phyloP scores from a whole-genome alignment of 2,888 invertebrate species.

The Hedya salicella region DNA sequence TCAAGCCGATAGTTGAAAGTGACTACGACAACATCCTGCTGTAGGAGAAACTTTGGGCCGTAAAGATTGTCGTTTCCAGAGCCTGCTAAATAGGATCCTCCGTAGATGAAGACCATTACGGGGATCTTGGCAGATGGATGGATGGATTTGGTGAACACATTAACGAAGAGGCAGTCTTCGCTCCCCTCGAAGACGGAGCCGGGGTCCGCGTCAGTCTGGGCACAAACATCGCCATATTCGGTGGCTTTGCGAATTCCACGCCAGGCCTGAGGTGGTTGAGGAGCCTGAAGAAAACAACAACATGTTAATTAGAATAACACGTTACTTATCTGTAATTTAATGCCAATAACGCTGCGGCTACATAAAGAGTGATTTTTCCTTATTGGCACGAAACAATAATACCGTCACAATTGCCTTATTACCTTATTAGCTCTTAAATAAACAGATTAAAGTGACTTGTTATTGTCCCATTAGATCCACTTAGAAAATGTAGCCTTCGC shows the following conservation, averaged over 20 bases:
- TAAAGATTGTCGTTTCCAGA: conserved; percentile 50
- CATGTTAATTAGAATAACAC: neutral
- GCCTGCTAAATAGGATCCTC: conserved; percentile 55
- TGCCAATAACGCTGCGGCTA: too few species aligned
- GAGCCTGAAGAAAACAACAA: conserved; percentile 48
- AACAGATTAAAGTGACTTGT: too few species aligned
- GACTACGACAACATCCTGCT: conserved; percentile 55
- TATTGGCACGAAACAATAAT: too few species aligned
- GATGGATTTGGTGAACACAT: conserved; percentile 50
- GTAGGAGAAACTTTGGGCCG: conserved; percentile 57
- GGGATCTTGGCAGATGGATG: conserved; percentile 46
- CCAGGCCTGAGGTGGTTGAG: conserved; percentile 51
- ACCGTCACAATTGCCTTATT: too few species aligned
- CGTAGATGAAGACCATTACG: conserved; percentile 61
- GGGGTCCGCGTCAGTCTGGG: conserved; percentile 49
- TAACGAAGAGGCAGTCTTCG: conserved; percentile 55
- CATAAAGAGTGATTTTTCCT: too few species aligned
- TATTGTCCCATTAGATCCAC: too few species aligned
- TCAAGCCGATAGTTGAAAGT: conserved; percentile 58
- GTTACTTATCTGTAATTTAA: too few species aligned
- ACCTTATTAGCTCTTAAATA: too few species aligned
- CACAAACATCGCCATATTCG: conserved; percentile 50
- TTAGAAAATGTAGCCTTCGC: too few species aligned
- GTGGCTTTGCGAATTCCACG: conserved; percentile 50
- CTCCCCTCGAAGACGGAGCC: conserved; percentile 46